Base-by-base conservation (phyloP, 2,113 vertebrate genomes). In the Sylvicapra grimmia region DNA sequence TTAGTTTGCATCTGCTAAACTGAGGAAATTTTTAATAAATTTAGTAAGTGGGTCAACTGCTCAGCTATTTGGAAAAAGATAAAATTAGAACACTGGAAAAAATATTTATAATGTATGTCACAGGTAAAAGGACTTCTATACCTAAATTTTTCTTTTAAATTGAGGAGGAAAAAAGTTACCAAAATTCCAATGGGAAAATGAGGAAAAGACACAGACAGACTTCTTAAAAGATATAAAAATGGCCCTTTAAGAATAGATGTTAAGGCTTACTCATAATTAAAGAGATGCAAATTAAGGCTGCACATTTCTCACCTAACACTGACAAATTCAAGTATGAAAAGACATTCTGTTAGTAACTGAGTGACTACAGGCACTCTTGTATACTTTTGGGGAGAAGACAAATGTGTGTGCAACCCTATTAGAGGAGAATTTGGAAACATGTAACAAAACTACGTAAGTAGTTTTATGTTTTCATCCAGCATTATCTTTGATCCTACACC, bases 1-100 rank as follows among this genome's bases (percentile, higher is more conserved):
- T 53, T 53, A 53, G 18, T 82, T 53, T 53, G 31, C 49, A 82
- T 53, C 16, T 82, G 79, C 79, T 82, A 82, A 53, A 82, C 58
- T 51, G 47, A 16, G 25, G 25, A 87, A 84, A 44, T 31, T 87
- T 86, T 84, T 44, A 92, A 82, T n/a, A 59, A 75, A 11, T 47
- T 40, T 49, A 44, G 40, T 44, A 77, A 77, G 23, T 68, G 5
- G n/a, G 88, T 18, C 27, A 68, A 83, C 49, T 44, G 47, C 40
- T 63, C 53, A 88, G n/a, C 80, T 51, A 54, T 86, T 77, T 91
- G 53, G 82, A 56, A 89, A 54, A 89, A 95, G 49, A 31, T 21
- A 75, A 77, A 93, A 86, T 59, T n/a, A 94, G 14, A 84, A 94
- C 72, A 82, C 33, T 82, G 23, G 92, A 29, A 95, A 96, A 92